phyloP scores from a whole-genome alignment of 35 echinoderm and acorn worm genomes.

The Chiridota heheva region DNA sequence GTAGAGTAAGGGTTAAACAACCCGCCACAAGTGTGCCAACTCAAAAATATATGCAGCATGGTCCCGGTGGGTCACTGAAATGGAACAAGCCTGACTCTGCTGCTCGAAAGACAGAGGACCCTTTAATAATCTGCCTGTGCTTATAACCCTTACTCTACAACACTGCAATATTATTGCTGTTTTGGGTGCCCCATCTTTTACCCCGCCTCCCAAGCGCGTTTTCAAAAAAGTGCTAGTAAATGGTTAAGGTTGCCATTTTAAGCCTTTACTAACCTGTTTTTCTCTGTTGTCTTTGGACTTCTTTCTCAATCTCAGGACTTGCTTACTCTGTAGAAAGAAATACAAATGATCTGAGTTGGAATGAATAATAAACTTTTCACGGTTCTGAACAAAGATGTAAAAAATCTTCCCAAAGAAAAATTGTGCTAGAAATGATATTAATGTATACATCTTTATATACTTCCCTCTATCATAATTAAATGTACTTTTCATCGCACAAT shows the following conservation, averaged over 20 bases:
- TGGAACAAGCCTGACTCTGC: background rate
- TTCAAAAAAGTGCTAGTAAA: background rate
- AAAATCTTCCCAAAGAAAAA: background rate
- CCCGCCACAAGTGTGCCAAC: too few relatives aligned
- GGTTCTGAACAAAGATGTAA: background rate
- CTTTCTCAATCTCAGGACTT: conserved; percentile 23
- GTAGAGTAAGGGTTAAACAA: too few relatives aligned
- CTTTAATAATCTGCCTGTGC: background rate
- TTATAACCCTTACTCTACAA: background rate
- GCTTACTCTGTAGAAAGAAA: conserved; percentile 6
- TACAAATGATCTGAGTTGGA: too few relatives aligned
- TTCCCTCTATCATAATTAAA: background rate
- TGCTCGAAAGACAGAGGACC: background rate
- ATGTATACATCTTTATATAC: background rate
- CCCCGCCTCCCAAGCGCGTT: background rate
- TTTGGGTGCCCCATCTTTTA: background rate
- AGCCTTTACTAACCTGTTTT: background rate
- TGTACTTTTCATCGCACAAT: too few relatives aligned
- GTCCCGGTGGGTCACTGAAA: too few relatives aligned
- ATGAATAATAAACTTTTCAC: background rate
- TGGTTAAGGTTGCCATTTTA: background rate
- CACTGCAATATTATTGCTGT: background rate
- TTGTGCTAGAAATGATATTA: background rate
- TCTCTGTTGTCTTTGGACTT: conserved; percentile 12
- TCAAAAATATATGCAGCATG: too few relatives aligned